These are phyloP conservation scores for Rotaria sp. DNA, from an alignment of 2,888 invertebrate species.

Conservation along the genomic window DNA sequence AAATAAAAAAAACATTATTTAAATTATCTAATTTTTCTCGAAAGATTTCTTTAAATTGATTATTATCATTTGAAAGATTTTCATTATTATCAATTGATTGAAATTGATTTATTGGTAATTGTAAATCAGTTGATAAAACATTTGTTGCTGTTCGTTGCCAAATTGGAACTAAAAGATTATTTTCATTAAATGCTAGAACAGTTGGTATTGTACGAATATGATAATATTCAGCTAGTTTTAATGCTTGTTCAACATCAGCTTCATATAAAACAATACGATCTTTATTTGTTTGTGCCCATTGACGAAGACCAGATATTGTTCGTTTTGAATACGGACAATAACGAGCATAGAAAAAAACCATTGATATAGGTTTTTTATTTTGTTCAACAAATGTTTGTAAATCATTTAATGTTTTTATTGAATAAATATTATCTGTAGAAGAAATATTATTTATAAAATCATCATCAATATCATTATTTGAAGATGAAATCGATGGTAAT, in stretches of 20 bases:
- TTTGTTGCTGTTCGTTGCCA: background rate
- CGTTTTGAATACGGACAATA: conserved; percentile 7
- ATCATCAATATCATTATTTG: background rate
- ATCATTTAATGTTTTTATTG: background rate
- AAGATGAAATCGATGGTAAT: background rate
- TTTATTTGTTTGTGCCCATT: background rate
- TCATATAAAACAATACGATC: conserved; percentile 5
- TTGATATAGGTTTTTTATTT: background rate
- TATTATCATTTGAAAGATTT: background rate
- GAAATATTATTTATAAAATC: background rate
- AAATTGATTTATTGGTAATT: background rate
- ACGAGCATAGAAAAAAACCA: background rate
- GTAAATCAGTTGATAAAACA: background rate
- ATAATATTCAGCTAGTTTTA: background rate
- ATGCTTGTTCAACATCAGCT: background rate
- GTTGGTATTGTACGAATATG: background rate
- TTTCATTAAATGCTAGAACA: background rate
- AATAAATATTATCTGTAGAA: background rate
- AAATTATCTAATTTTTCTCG: background rate
- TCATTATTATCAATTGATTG: background rate
- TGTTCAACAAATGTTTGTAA: background rate
- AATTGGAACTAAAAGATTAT: background rate
- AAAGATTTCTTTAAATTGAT: background rate
- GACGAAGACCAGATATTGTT: background rate
- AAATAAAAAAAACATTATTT: background rate